A percentile compares a stretch with the other conserved stretches of the same genome.
Conservation (phyloP, 2,888 invertebrate species). For the Ophraella communa region DNA sequence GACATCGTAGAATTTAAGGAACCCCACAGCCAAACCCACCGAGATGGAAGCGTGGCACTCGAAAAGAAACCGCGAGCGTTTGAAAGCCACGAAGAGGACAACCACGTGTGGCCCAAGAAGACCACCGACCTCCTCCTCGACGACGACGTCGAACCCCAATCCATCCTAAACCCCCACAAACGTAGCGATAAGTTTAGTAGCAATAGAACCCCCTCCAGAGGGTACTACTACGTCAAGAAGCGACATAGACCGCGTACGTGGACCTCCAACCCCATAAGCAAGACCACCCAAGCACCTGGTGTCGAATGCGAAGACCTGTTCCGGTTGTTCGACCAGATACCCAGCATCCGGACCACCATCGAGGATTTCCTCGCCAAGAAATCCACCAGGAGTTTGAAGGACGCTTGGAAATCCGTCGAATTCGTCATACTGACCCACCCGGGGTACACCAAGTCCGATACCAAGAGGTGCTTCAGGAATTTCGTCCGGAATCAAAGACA, state of each 20-base stretch:
- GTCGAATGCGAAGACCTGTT: constrained; percentile 6
- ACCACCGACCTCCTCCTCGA: no score
- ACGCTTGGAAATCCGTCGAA: constrained; percentile 35
- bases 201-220: not conserved
- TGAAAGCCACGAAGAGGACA: no score
- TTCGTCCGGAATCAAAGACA: constrained; percentile 31
- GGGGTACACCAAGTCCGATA: constrained; percentile 23
- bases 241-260: not conserved
- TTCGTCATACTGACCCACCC: constrained; percentile 34
- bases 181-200: not conserved
- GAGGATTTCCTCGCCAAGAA: constrained; percentile 22
- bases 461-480: constrained; percentile 32
- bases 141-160: constrained; percentile 7
- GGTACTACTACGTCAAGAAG: constrained; percentile 2
- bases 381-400: constrained; percentile 11
- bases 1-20: constrained; percentile 39
- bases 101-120: no score
- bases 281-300: constrained; percentile 5
- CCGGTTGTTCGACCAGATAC: constrained; percentile 18
- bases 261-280: no score
- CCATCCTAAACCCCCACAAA: not conserved
- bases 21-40: constrained; percentile 5
- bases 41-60: not conserved
- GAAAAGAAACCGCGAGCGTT: not conserved
- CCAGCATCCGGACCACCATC: constrained; percentile 15